These are phyloP conservation scores for Eudasyphora cyanicolor DNA, from an alignment of 2,888 invertebrate genomes.

Conservation along the genomic window DNA sequence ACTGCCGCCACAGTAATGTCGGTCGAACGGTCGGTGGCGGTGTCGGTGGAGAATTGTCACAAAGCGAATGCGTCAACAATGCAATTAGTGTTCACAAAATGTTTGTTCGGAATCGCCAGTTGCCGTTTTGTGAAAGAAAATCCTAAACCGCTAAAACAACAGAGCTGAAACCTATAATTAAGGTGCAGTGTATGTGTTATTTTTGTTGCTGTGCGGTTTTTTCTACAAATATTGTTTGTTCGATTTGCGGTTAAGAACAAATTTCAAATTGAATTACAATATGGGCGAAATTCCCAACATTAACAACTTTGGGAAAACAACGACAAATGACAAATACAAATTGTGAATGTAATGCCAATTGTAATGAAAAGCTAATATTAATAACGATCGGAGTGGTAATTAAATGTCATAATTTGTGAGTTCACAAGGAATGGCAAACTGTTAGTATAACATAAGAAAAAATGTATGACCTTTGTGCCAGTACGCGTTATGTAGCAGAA, in stretches of 20 bases:
- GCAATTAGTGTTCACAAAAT: slow-evolving; percentile 56
- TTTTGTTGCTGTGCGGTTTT: background rate
- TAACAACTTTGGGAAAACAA: slow-evolving; percentile 35
- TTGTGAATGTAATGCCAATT: slow-evolving; percentile 64
- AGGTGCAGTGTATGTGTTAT: slow-evolving; percentile 55
- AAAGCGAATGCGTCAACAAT: slow-evolving; percentile 63
- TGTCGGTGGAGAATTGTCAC: slow-evolving; percentile 59
- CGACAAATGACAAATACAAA: slow-evolving; percentile 59
- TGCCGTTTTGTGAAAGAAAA: background rate
- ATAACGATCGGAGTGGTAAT: slow-evolving; percentile 59
- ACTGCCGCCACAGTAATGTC: background rate
- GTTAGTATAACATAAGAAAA: too few relatives aligned
- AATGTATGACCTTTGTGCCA: too few relatives aligned
- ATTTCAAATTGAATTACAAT: slow-evolving; percentile 42
- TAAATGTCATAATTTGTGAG: slow-evolving; percentile 63
- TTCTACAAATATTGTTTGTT: background rate
- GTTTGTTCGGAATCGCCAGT: slow-evolving; percentile 26
- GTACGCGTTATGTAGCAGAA: too few relatives aligned
- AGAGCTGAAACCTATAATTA: slow-evolving; percentile 52
- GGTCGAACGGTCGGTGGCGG: background rate
- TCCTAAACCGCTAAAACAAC: too few relatives aligned
- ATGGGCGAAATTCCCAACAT: slow-evolving; percentile 55
- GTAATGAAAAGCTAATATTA: slow-evolving; percentile 30
- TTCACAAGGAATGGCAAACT: slow-evolving; percentile 31
- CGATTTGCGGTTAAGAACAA: slow-evolving; percentile 8